Percentiles rank a stretch among this genome's conserved stretches.
These are phyloP conservation scores for Germaria angustata DNA, from an alignment of 2,888 invertebrate species.

Conservation along the genomic window DNA sequence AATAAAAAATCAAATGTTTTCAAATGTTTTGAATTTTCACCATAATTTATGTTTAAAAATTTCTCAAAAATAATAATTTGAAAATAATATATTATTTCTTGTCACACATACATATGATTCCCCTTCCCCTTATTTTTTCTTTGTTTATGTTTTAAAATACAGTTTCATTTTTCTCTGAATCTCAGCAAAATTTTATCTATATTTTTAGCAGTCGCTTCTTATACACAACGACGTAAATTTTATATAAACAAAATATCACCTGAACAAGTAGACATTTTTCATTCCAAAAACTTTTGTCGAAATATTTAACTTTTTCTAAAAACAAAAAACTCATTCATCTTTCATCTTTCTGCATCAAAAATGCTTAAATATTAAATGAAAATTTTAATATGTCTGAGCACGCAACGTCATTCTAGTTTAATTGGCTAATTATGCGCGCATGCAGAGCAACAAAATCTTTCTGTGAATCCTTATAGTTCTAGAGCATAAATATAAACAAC, in stretches of 20 bases:
- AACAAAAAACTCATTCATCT: conserved; percentile 29
- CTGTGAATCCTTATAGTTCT: conserved; percentile 18
- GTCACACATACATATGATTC: too few species aligned
- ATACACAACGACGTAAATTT: neutral
- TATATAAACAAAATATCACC: neutral
- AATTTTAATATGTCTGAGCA: conserved; percentile 80
- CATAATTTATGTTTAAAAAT: too few species aligned
- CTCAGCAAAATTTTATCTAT: neutral
- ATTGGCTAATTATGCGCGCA: conserved; percentile 80
- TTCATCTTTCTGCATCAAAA: conserved; percentile 7
- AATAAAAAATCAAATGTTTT: too few species aligned
- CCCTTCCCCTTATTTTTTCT: too few species aligned
- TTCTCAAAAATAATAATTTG: too few species aligned
- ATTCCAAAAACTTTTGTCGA: neutral
- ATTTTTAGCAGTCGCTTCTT: neutral
- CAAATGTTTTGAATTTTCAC: too few species aligned
- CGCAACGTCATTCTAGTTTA: conserved; percentile 80
- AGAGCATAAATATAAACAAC: conserved; percentile 51
- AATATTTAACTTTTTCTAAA: neutral
- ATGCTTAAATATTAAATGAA: conserved; percentile 56
- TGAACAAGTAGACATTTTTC: neutral
- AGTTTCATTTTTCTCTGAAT: too few species aligned
- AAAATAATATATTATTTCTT: too few species aligned
- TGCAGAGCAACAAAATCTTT: conserved; percentile 69
- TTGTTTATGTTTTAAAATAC: too few species aligned